Percentiles rank a stretch among this genome's conserved stretches.
phyloP scores from a whole-genome alignment of 2,797 vertebrate genomes.

The Xyrichtys novacula region DNA sequence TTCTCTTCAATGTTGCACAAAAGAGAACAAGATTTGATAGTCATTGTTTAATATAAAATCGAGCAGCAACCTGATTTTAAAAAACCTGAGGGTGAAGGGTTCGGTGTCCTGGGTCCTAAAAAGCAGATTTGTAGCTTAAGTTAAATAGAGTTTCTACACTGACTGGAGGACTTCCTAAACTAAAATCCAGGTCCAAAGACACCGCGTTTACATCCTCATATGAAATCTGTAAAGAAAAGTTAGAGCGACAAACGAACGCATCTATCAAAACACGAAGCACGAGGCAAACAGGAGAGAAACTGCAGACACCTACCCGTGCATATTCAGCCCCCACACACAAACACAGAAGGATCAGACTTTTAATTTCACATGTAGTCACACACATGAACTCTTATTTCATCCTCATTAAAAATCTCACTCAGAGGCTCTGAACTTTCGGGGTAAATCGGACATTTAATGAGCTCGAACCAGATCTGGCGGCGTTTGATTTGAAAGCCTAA shows the following conservation, averaged over 20 bases:
- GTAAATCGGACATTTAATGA: slow-evolving; percentile 39
- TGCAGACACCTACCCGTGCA: not conserved
- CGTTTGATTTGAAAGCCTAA: slow-evolving; percentile 4
- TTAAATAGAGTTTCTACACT: no score
- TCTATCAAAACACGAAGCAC: not conserved
- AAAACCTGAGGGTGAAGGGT: no score
- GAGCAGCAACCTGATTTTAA: not conserved
- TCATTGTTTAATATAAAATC: not conserved
- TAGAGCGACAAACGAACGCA: not conserved
- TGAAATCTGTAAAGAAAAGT: not conserved
- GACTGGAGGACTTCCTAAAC: no score
- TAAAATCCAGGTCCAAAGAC: no score
- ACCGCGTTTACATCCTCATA: no score
- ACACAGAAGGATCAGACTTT: not conserved
- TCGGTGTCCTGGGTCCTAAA: no score
- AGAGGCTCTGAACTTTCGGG: not conserved
- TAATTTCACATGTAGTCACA: not conserved
- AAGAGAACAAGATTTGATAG: not conserved
- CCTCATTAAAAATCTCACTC: slow-evolving; percentile 1
- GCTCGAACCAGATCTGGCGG: slow-evolving; percentile 22
- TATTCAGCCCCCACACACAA: no score
- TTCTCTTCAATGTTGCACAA: not conserved
- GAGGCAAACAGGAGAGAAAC: not conserved
- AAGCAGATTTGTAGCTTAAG: no score
- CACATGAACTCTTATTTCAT: not conserved